Base-by-base conservation (phyloP, 2,113 vertebrate genomes). In the Beaufortia kweichowensis region DNA sequence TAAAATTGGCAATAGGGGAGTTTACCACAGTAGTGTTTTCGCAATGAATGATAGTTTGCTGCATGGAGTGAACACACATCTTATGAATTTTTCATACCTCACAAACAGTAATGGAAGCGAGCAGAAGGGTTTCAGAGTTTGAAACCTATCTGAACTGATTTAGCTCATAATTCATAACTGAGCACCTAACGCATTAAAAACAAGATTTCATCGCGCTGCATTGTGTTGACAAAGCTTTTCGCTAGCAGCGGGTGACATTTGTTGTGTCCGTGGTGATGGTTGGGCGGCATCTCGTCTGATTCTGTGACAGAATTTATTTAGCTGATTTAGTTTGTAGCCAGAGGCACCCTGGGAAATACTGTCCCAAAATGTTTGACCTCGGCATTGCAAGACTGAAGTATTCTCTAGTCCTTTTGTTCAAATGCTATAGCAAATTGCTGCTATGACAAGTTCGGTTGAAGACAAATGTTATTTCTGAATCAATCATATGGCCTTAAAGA, bases 151-250 rank as follows among this genome's bases (percentile, higher is more conserved):
- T 80, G 57, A 86, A 84, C 82, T 86, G 64, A 86, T 91, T 89
- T 88, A 59, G 85, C 62, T 90, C 88, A 87, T 67, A 17, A 90
- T 91, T 73, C 69, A 91, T 90, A 92, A 93, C 88, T 90, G 88
- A 92, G 86, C 82, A 75, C 84, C 79, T 79, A 86, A 87, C 59
- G 84, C 85, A 88, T 77, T 81, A 81, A 89, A 89, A 90, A 89
- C 79, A 46, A 72, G 75, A 84, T 82, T 43, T 75, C 87, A 87
- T 90, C 87, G 86, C 82, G 83, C 86, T 81, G 81, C 57, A 87
- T 90, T 89, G 87, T 72, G 53, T 82, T 84, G 85, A 90, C 85
- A 87, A 89, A 89, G 85, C 83, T 72, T 79, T 87, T 85, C 70
- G 59, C 78, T 79, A 89, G 82, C 82, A 82, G 80, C 10, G 79